Percentiles rank a stretch among this genome's conserved stretches.
Conservation (phyloP, 2,797 vertebrate genomes). For the Hirundo rustica region DNA sequence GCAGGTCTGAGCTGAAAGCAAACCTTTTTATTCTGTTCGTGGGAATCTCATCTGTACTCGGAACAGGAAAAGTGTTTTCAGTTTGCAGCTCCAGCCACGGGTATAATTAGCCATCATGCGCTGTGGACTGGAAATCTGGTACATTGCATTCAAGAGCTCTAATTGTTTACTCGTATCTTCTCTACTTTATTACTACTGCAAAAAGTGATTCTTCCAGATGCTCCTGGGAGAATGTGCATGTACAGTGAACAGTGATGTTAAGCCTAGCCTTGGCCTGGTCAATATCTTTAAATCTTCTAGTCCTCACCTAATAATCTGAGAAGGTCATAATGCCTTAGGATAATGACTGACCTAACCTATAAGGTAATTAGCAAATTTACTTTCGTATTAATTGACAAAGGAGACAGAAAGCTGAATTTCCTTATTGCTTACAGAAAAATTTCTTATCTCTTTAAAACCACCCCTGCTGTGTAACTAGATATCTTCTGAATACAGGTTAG, state of each 20-base stretch:
- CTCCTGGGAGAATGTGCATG: background rate
- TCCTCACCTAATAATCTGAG: background rate
- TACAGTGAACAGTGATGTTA: background rate
- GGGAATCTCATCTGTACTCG: background rate
- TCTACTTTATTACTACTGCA: background rate
- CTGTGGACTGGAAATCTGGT: constrained; percentile 35
- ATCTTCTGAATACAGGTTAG: background rate
- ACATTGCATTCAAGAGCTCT: constrained; percentile 17
- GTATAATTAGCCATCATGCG: constrained; percentile 32
- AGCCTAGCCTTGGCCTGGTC: background rate
- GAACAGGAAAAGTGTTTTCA: background rate
- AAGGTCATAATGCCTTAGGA: background rate
- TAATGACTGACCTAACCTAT: background rate
- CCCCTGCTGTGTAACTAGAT: background rate
- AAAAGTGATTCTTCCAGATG: constrained; percentile 1
- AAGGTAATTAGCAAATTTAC: background rate
- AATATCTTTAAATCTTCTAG: background rate
- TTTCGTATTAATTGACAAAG: background rate
- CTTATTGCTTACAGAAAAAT: background rate
- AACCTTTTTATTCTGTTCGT: background rate
- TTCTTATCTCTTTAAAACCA: background rate
- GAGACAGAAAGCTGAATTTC: background rate
- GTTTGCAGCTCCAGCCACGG: background rate
- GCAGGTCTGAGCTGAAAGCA: background rate
- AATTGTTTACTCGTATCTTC: constrained; percentile 35